Conservation (phyloP, 2,888 invertebrate species). For the Chrysodeixis includens region DNA sequence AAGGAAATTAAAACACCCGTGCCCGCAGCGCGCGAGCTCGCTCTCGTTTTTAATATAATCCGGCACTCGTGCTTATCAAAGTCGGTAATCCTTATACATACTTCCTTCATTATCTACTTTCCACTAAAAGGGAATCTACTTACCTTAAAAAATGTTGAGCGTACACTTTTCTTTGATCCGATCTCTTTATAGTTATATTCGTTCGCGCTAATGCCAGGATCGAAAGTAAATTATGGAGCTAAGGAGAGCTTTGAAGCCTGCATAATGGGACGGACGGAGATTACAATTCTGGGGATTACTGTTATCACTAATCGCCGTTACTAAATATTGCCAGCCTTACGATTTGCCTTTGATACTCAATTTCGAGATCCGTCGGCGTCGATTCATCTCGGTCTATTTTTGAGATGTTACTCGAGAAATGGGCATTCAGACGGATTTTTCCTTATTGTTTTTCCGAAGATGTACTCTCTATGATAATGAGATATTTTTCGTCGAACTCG, state of each 20-base stretch:
- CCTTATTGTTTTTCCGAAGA: slow-evolving; percentile 1
- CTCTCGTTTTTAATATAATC: slow-evolving; percentile 55
- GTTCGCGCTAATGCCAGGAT: slow-evolving; percentile 22
- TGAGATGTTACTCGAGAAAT: slow-evolving; percentile 1
- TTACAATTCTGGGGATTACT: slow-evolving; percentile 12
- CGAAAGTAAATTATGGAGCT: slow-evolving; percentile 24
- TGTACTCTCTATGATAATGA: slow-evolving; percentile 2
- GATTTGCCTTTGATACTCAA: slow-evolving; percentile 4
- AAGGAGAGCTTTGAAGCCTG: background rate
- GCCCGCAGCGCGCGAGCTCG: slow-evolving; percentile 42
- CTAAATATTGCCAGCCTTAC: slow-evolving; percentile 2
- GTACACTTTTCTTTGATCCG: slow-evolving; percentile 43
- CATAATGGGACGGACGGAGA: slow-evolving; percentile 5
- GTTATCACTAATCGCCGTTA: background rate
- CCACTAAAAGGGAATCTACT: slow-evolving; percentile 33
- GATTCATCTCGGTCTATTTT: slow-evolving; percentile 3
- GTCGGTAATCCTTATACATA: slow-evolving; percentile 45
- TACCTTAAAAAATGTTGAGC: slow-evolving; percentile 35
- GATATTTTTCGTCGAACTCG: background rate
- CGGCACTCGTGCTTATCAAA: slow-evolving; percentile 22
- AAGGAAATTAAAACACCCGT: slow-evolving; percentile 55
- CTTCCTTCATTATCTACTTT: slow-evolving; percentile 48
- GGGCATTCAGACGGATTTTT: slow-evolving; percentile 4
- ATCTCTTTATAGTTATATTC: slow-evolving; percentile 27
- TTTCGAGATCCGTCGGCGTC: slow-evolving; percentile 1